phyloP scores from a whole-genome alignment of 2,113 vertebrate species.

The Silurus glanis region DNA sequence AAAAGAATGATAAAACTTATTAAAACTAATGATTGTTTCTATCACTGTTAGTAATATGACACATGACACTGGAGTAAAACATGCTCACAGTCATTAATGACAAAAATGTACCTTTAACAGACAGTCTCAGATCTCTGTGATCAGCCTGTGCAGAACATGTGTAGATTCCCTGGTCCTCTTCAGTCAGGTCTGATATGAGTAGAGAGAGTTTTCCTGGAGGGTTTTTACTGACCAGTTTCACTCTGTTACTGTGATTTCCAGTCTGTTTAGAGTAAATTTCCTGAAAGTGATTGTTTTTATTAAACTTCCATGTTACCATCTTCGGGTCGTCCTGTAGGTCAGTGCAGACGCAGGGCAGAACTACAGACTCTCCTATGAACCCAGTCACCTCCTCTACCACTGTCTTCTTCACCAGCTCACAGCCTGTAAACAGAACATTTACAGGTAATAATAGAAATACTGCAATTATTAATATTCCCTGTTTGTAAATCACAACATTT shows the following conservation, averaged over 20 bases:
- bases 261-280: background rate
- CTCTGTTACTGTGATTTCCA: background rate
- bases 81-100: no score
- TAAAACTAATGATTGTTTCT: no score
- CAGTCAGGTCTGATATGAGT: background rate
- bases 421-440: background rate
- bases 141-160: no score
- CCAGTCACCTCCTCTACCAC: background rate
- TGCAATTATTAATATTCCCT: background rate
- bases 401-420: background rate
- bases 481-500: background rate
- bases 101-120: background rate
- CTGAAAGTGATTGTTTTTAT: no score
- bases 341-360: conserved; percentile 29
- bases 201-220: background rate
- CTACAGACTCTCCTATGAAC: conserved; percentile 14
- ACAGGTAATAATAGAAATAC: background rate
- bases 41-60: no score
- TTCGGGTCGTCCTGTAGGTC: conserved; percentile 3
- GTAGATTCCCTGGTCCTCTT: no score
- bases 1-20: no score
- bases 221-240: background rate
- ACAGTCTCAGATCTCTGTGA: no score
- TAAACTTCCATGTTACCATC: background rate
- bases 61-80: no score